Evolutionary conservation across 2,888 invertebrate species (phyloP), one percentile per base, ranked within the genome.

Genomic region (Spodoptera exigua): DNA sequence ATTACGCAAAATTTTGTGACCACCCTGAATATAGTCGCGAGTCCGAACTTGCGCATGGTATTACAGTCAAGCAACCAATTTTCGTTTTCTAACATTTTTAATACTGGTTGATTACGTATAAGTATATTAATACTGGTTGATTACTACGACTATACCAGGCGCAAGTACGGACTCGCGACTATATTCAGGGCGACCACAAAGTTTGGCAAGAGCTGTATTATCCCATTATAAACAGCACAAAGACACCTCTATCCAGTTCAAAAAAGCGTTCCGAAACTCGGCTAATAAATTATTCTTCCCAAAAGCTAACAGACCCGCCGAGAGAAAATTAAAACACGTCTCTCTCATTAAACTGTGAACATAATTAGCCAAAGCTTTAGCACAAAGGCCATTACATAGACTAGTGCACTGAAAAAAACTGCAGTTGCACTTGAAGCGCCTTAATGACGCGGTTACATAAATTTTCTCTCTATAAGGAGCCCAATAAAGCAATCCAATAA

Each of bases 401-500:
- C 70, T 52, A 69, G 59, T 59, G 59, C 51, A 69, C 56, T 34
- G 17, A 46, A 70, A 67, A 74, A 78, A 76, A 72, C 56, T 12
- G 45, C 18, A 13, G 65, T 71, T 61, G 75, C 80, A 76, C 51
- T 76, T 65, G 67, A 64, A 66, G 57, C 1, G 48, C 49, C 76
- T 76, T 87, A 87, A 87, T 84, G 79, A 85, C 80, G 87, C 79
- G 87, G 88, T 88, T 85, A 88, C 86, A 87, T 82, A 83, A 87
- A 86, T 85, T 27, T 84, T 79, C 83, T 66, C 78, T 81, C 73
- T 81, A 72, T 83, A 84, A 82, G 85, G 82, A 84, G 82, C 74
- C 84, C 86, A 90, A 90, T 90, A 87, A 87, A 76, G 83, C 87
- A 86, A 89, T 86, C 87, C 90, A 89, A 90, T 91, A 90, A 90